Evolutionary conservation across 1,140 invertebrate genomes (phyloP).

Genomic region (Drosophila lowei): DNA sequence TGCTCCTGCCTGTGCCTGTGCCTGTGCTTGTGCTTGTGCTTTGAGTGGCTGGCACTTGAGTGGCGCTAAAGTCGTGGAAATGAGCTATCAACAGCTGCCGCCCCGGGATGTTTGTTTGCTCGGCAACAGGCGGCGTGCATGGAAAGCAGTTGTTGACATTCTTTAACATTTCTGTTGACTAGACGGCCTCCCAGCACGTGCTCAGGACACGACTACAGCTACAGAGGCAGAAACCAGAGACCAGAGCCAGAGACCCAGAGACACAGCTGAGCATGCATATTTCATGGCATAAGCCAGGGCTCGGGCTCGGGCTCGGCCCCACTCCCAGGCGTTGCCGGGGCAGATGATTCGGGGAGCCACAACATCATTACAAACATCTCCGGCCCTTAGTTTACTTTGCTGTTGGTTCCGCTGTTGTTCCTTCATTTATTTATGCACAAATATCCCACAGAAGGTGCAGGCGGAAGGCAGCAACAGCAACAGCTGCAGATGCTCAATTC

Average conservation of each 20-base stretch:
- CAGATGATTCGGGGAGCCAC: conserved; percentile 22
- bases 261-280: conserved; percentile 53
- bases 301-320: background rate
- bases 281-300: conserved; percentile 34
- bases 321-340: background rate
- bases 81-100: conserved; percentile 60
- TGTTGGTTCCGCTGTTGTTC: conserved; percentile 41
- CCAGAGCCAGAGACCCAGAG: background rate
- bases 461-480: conserved; percentile 30
- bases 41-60: conserved; percentile 50
- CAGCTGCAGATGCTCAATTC: conserved; percentile 68
- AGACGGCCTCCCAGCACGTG: conserved; percentile 50
- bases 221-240: background rate
- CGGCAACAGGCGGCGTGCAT: conserved; percentile 36
- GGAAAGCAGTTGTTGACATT: conserved; percentile 50
- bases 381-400: conserved; percentile 37
- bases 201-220: conserved; percentile 12
- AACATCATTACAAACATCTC: conserved; percentile 49
- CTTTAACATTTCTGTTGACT: conserved; percentile 50
- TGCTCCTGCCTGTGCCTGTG: conserved; percentile 14
- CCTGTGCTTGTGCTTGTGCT: conserved; percentile 29
- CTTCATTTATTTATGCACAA: conserved; percentile 59
- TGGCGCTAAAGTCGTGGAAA: conserved; percentile 54
- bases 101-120: conserved; percentile 24
- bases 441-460: conserved; percentile 50